Evolutionary conservation across 2,113 vertebrate species (phyloP).

Genomic region (Ochotona princeps): DNA sequence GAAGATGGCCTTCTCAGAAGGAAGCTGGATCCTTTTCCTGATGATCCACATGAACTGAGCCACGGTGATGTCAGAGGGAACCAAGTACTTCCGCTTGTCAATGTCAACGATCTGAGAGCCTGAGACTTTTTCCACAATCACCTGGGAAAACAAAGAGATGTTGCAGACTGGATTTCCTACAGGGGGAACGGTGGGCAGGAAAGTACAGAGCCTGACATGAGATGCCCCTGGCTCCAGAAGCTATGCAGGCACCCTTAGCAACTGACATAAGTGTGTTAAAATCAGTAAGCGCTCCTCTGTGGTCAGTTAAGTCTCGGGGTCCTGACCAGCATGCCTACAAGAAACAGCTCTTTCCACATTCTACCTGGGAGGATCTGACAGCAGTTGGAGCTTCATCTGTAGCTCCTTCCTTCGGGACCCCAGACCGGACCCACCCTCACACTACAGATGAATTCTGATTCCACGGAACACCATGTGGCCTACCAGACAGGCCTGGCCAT

Average conservation of each 20-base stretch:
- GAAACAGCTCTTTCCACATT: slow-evolving; percentile 55
- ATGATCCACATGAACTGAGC: slow-evolving; percentile 99
- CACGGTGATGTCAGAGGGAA: slow-evolving; percentile 98
- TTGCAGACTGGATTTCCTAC: slow-evolving; percentile 37
- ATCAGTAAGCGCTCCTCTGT: slow-evolving; percentile 62
- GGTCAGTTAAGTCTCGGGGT: slow-evolving; percentile 44
- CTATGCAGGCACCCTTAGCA: slow-evolving; percentile 48
- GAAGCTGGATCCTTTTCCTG: slow-evolving; percentile 98
- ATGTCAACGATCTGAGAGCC: slow-evolving; percentile 99
- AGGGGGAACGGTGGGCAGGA: neutral
- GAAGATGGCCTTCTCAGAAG: slow-evolving; percentile 99
- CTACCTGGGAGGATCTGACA: neutral
- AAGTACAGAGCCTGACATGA: slow-evolving; percentile 13
- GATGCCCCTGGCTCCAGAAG: neutral
- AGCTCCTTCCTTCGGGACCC: neutral
- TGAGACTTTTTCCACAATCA: slow-evolving; percentile 99
- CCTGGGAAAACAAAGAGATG: slow-evolving; percentile 85
- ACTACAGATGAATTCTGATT: neutral
- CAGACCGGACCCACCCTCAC: neutral
- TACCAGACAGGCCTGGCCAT: neutral
- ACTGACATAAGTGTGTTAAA: slow-evolving; percentile 41
- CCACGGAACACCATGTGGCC: neutral
- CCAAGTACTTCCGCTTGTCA: slow-evolving; percentile 99
- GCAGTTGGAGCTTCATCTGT: neutral
- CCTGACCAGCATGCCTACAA: slow-evolving; percentile 9